Base-by-base conservation (phyloP, 30 jellyfish, hydroid and myxozoan genomes). In the Sanderia malayensis region DNA sequence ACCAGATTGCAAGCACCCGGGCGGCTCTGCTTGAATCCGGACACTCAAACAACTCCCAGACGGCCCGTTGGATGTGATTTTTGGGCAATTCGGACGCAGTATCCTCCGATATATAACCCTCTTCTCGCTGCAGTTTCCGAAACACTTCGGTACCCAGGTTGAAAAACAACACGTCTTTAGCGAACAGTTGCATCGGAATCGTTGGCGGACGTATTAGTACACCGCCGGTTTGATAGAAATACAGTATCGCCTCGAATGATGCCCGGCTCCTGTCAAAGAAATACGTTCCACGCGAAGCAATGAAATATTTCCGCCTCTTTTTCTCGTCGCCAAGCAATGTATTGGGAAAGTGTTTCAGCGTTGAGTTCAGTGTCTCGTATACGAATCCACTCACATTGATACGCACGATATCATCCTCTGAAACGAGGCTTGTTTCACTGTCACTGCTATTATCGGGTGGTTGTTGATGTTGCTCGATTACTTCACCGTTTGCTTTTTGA, bases 241-340 rank as follows among this genome's bases (percentile, higher is more conserved):
- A 83, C 61, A 90, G 66, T 27, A 90, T 90, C 2, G 98, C 98
- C 63, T 90, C 98, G 60, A 90, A 90, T n/a, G 98, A 85, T 29
- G 84, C 59, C 74, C 98, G 90, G 71, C 80, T 90, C 47, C 95
- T 86, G 82, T 90, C 98, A 53, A 90, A 79, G 62, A 83, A 90
- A 69, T 83, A 90, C 30, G 76, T 60, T 23, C 86, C 81, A 46
- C 98, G 83, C 4, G 96, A 76, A 23, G 58, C 60, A 27, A 90
- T 64, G 47, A 28, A 90, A 68, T 76, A 73, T 45, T 68, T 41
- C 19, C 61, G 68, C 15, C 96, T 67, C 67, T 47, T 60, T 29
- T 49, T 78, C 37, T 61, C 68, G 83, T 72, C 75, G 10, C 98
- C 98, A n/a, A 90, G 82, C 31, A 90, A 71, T 47, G 98, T 90